A percentile compares a stretch with the other conserved stretches of the same genome.
Conservation (phyloP, 2,797 vertebrate genomes). For the Hypotaenidia okinawae region DNA sequence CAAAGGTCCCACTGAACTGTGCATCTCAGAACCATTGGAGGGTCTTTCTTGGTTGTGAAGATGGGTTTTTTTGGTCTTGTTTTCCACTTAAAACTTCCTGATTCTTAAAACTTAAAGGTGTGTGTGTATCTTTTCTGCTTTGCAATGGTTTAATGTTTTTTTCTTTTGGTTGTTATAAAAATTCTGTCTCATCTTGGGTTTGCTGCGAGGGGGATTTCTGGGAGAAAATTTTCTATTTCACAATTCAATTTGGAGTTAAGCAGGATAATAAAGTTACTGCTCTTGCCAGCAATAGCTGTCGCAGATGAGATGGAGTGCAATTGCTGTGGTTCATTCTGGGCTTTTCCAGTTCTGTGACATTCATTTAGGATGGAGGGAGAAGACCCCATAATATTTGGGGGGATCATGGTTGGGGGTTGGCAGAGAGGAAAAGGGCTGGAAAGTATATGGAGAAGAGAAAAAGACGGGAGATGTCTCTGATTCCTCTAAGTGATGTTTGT, state of each 20-base stretch:
- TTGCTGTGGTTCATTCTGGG: neutral
- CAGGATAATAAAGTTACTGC: neutral
- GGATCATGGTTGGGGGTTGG: neutral
- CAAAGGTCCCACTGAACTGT: neutral
- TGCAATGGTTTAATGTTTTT: neutral
- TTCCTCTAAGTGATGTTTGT: neutral
- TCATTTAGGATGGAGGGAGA: neutral
- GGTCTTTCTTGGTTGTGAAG: neutral
- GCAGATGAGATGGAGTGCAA: neutral
- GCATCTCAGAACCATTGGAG: neutral
- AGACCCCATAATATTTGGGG: neutral
- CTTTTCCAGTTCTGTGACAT: neutral
- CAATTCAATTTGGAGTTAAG: slow-evolving; percentile 9
- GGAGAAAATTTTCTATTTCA: neutral
- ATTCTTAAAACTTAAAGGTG: neutral
- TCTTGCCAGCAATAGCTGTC: neutral
- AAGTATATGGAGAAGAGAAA: neutral
- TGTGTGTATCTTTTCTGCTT: neutral
- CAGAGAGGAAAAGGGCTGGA: neutral
- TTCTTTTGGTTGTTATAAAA: neutral
- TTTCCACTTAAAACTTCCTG: neutral
- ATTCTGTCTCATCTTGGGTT: neutral
- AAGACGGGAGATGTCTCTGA: rapidly evolving
- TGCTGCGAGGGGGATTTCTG: neutral
- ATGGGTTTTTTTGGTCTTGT: neutral